Base-by-base conservation (phyloP, 2,888 invertebrate species). In the Agapetus fuscipes region DNA sequence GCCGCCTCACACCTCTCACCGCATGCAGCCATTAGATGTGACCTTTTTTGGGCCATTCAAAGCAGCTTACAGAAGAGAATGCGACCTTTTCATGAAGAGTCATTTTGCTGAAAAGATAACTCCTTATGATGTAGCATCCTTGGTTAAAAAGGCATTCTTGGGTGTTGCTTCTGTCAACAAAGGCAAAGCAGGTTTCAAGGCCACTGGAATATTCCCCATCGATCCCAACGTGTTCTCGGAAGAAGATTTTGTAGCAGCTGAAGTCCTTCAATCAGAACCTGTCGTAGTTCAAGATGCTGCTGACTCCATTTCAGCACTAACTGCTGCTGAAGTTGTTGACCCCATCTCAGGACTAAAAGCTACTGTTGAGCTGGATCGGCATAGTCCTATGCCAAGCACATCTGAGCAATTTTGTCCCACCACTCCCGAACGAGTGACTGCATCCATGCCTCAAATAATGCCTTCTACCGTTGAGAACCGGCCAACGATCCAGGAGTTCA, bases 181-280 rank as follows among this genome's bases (percentile, higher is more conserved):
- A 51, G 53, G 46, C 36, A 53, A 51, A 49, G 46, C 55, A 12
- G 55, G 54, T n/a, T 54, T 57, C 49, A 49, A 49, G 47, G 34
- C 53, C 39, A 50, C 54, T 36, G 56, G 54, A 30, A 56, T 55
- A 39, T 49, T 49, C 48, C 55, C 55, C 40, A 15, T 54, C 9
- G 52, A 56, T 45, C 53, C 53, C 6, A 26, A 48, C 17, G 43
- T 50, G n/a, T 54, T 53, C 35, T 28, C 50, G 3, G 51, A 53
- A 34, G 50, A 53, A 48, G 49, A 53, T 43, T 54, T 53, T 48
- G 16, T 50, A n/a, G 47, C 36, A 17, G 16, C 29, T 24, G 24
- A 7, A 24, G 24, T 24, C 24, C 5, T 24, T 24, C 24, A 24
- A 24, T 24, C 24, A 27, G 14, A 30, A 15, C 14, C 10, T 30